Evolutionary conservation across 2,888 invertebrate genomes (phyloP).

Genomic region (Yponomeuta cagnagella): DNA sequence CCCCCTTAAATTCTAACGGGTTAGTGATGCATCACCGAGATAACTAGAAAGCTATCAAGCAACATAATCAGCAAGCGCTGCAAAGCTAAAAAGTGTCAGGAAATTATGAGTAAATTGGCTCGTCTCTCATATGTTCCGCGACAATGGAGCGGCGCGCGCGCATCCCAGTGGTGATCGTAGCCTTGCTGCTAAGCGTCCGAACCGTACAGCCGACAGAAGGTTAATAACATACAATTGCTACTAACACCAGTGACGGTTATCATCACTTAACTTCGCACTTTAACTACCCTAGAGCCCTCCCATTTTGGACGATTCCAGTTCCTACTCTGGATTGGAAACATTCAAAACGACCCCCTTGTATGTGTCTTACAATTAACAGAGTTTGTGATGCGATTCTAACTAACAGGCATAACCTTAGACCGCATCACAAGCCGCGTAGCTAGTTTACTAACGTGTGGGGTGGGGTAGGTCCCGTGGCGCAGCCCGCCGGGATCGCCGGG

Average conservation of each 20-base stretch:
- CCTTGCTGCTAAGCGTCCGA: constrained; percentile 37
- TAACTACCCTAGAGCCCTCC: not conserved
- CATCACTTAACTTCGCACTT: constrained; percentile 23
- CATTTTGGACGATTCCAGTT: constrained; percentile 6
- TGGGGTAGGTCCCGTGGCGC: constrained; percentile 74
- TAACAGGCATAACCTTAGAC: not conserved
- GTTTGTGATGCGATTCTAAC: constrained; percentile 4
- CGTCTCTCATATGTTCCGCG: constrained; percentile 15
- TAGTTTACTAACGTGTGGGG: constrained; percentile 26
- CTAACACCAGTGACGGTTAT: constrained; percentile 26
- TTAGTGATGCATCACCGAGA: no score
- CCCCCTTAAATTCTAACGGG: no score
- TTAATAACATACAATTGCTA: constrained; percentile 34
- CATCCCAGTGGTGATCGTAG: constrained; percentile 34
- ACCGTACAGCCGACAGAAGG: constrained; percentile 34
- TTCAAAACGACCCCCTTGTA: not conserved
- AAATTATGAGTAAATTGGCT: not conserved
- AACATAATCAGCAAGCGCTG: not conserved
- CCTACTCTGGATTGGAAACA: not conserved
- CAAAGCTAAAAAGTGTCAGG: not conserved
- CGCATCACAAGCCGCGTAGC: not conserved
- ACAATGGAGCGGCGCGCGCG: constrained; percentile 33
- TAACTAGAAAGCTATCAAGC: no score
- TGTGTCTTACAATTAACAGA: constrained; percentile 7
- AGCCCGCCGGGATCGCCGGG: constrained; percentile 80